Base-by-base conservation (phyloP, 2,888 invertebrate genomes). In the Adineta ricciae region DNA sequence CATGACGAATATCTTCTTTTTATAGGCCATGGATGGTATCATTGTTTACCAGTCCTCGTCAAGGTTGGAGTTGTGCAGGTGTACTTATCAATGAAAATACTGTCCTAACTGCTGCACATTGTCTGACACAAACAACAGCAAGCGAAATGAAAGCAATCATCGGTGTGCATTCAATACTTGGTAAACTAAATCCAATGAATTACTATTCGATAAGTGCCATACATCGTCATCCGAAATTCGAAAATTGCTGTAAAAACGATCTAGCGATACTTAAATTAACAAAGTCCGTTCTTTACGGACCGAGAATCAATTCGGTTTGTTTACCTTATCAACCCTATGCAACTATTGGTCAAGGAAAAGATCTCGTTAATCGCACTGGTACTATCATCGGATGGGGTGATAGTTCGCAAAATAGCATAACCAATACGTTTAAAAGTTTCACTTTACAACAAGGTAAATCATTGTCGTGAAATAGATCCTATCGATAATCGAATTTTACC, bases 181-280 rank as follows among this genome's bases (percentile, higher is more conserved):
- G 78, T 11, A 78, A 78, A 78, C n/a, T 78, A 41, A 78, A 78
- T 78, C 78, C 78, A n/a, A 41, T 78, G 14, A 78, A 78, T 78
- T 78, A 78, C n/a, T 78, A 78, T 78, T 41, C 78, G 14, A 78
- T 78, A 41, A 78, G 41, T n/a, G 24, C 78, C 4, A 78, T 78
- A n/a, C 41, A 41, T 41, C 41, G 78, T 11, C 78, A 78, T 78
- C 78, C 78, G n/a, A 78, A 38, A 41, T 78, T 32, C 41, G n/a
- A 41, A 41, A 24, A 41, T 1, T 78, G 78, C 41, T 78, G 78
- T 78, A 78, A 78, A 78, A 41, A 78, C n/a, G 78, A 78, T 78
- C 11, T 78, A 41, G 78, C 78, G 38, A 7, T 78, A 41, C n/a
- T 78, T 38, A 78, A 78, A 41, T 78, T 78, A 41, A 78, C 24